Evolutionary conservation across 2,113 vertebrate genomes (phyloP).

Genomic region (Ameiurus melas): DNA sequence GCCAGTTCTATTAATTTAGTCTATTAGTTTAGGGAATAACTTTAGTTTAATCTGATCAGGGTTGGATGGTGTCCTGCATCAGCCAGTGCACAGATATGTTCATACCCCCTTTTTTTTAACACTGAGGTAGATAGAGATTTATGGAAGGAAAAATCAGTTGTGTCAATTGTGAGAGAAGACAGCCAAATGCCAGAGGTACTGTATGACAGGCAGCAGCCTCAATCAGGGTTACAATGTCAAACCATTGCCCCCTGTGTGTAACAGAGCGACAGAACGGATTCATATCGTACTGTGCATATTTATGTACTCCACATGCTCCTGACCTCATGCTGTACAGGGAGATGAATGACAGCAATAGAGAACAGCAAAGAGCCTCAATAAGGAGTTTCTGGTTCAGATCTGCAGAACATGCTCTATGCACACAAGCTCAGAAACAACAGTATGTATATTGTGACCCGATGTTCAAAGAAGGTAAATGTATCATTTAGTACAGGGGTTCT

Average conservation of each 20-base stretch:
- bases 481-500: neutral
- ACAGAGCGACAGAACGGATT: neutral
- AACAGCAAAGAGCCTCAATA: neutral
- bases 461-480: neutral
- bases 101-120: neutral
- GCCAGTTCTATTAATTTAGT: neutral
- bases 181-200: neutral
- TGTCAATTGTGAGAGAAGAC: neutral
- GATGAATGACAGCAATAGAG: slow-evolving; percentile 2
- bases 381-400: neutral
- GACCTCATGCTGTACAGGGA: slow-evolving; percentile 1
- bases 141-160: neutral
- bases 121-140: neutral
- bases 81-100: neutral
- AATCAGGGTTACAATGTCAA: slow-evolving; percentile 10
- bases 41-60: neutral
- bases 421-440: neutral
- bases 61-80: neutral
- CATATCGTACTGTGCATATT: slow-evolving; percentile 3
- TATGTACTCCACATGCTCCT: slow-evolving; percentile 2
- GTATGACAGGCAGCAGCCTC: neutral
- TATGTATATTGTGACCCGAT: neutral
- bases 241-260: slow-evolving; percentile 2
- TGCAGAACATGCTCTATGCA: neutral
- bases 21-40: neutral